Evolutionary conservation across 2,113 vertebrate genomes (phyloP).

Genomic region (Ivindomyrus marchei): DNA sequence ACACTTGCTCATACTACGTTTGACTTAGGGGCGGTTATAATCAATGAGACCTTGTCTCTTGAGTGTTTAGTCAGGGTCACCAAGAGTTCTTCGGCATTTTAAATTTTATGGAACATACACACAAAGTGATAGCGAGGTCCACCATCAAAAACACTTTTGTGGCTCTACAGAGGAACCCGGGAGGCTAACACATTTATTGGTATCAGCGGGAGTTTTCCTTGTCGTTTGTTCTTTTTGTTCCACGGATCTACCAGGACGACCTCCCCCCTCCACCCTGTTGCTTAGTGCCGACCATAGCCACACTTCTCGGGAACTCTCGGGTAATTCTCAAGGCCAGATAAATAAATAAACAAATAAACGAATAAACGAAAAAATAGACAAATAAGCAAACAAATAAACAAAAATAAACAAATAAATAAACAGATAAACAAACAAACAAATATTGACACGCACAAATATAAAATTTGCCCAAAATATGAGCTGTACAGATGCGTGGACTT

Average conservation of each 20-base stretch:
- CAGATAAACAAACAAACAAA: not conserved
- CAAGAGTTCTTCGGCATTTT: constrained; percentile 38
- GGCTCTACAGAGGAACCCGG: constrained; percentile 34
- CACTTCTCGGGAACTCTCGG: not conserved
- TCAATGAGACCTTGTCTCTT: not conserved
- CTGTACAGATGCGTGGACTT: not conserved
- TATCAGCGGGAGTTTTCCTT: constrained; percentile 36
- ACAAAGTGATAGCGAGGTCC: constrained; percentile 26
- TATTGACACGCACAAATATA: not conserved
- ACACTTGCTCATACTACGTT: not conserved
- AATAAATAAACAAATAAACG: not conserved
- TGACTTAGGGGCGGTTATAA: constrained; percentile 3
- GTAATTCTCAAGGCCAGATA: not conserved
- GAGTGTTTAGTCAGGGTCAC: constrained; percentile 23
- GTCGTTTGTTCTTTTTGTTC: constrained; percentile 40
- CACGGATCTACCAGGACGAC: constrained; percentile 22
- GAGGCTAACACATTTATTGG: constrained; percentile 38
- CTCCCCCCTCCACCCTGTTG: not conserved
- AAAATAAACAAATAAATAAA: not conserved
- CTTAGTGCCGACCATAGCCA: constrained; percentile 16
- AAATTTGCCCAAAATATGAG: not conserved
- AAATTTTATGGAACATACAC: constrained; percentile 40
- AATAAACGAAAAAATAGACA: not conserved
- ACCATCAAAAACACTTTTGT: constrained; percentile 39
- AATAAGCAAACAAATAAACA: not conserved